Evolutionary conservation across 2,113 vertebrate species (phyloP).

Genomic region (Nyctibius bracteatus): DNA sequence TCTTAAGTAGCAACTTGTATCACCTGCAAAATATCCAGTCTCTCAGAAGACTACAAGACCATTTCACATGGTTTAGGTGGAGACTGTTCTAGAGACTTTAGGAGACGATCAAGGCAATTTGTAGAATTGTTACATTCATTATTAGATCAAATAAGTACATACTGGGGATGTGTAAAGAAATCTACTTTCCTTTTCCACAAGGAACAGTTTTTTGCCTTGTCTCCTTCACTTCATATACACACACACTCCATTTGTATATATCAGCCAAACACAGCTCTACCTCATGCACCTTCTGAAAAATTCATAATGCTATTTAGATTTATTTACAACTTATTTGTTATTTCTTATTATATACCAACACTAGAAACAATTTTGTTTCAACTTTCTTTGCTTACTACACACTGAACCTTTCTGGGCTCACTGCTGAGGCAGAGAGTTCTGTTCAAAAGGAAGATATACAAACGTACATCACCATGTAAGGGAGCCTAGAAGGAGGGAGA

Average conservation of each 20-base stretch:
- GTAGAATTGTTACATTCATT: not conserved
- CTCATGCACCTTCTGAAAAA: conserved; percentile 3
- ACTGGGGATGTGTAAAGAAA: not conserved
- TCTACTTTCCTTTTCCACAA: not conserved
- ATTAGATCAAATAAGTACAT: not conserved
- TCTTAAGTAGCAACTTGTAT: not conserved
- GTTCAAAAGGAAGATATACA: not conserved
- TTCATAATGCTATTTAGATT: not conserved
- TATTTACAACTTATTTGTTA: conserved; percentile 30
- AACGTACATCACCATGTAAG: not conserved
- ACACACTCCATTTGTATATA: not conserved
- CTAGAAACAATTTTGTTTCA: not conserved
- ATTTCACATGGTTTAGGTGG: not conserved
- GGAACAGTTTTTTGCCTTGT: conserved; percentile 11
- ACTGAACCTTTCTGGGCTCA: not conserved
- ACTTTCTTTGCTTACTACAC: not conserved
- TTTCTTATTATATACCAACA: not conserved
- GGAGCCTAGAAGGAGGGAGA: not conserved
- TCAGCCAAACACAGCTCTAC: not conserved
- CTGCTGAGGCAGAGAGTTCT: not conserved
- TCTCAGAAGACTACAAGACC: not conserved
- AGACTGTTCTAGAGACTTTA: not conserved
- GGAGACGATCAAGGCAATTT: not conserved
- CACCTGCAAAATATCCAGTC: not conserved
- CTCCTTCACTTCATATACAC: not conserved